phyloP scores from a whole-genome alignment of 2,797 vertebrate species.

The Novumbra hubbsi region DNA sequence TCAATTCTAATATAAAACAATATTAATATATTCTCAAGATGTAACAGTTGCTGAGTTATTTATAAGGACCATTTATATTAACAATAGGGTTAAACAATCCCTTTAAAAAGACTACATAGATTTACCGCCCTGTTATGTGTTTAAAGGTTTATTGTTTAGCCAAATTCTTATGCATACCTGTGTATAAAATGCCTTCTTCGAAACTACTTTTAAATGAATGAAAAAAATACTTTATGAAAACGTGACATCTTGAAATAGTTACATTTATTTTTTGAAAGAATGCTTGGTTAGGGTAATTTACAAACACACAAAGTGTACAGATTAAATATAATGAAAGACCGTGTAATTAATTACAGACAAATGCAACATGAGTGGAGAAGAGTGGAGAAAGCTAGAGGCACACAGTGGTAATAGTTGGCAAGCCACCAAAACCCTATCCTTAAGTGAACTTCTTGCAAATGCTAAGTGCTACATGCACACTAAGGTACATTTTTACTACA shows the following conservation, averaged over 20 bases:
- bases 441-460: slow-evolving; percentile 67
- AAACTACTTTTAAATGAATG: neutral
- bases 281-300: neutral
- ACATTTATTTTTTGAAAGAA: slow-evolving; percentile 13
- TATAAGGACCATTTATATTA: neutral
- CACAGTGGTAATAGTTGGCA: slow-evolving; percentile 79
- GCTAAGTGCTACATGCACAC: slow-evolving; percentile 69
- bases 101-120: neutral
- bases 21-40: neutral
- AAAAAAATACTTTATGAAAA: neutral
- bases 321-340: slow-evolving; percentile 11
- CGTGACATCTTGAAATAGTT: neutral
- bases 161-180: neutral
- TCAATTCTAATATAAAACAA: neutral
- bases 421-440: slow-evolving; percentile 76
- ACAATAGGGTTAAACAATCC: neutral
- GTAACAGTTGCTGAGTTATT: neutral
- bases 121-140: neutral
- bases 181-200: neutral
- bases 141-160: neutral
- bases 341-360: slow-evolving; percentile 10
- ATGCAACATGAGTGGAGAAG: slow-evolving; percentile 6
- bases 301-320: neutral
- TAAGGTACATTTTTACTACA: slow-evolving; percentile 71
- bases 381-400: slow-evolving; percentile 54